A percentile compares a stretch with the other conserved stretches of the same genome.
Evolutionary conservation across 2,797 vertebrate species (phyloP).

Genomic region (Typhlichthys subterraneus): DNA sequence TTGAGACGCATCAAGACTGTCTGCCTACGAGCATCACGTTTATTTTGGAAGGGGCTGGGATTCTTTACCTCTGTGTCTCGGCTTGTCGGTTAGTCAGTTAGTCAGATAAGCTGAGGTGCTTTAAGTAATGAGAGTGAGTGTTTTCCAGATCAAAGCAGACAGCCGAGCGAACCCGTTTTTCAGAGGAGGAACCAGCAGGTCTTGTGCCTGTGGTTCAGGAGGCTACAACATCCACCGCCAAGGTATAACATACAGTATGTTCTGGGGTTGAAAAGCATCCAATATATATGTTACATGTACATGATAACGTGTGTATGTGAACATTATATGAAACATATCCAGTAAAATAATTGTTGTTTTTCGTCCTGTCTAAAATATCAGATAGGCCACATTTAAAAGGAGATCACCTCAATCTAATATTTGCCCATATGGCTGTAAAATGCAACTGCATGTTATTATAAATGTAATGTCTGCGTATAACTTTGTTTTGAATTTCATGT

Average conservation of each 20-base stretch:
- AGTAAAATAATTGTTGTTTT: neutral
- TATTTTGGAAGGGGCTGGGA: no score
- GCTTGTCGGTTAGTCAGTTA: neutral
- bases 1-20: no score
- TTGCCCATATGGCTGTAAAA: no score
- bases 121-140: slow-evolving; percentile 1
- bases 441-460: no score
- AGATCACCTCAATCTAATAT: no score
- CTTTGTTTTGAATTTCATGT: no score
- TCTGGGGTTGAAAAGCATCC: no score
- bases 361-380: no score
- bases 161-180: neutral
- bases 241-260: slow-evolving; percentile 16
- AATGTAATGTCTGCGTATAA: no score
- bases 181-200: slow-evolving; percentile 7
- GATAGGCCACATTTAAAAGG: no score
- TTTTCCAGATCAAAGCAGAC: slow-evolving; percentile 31
- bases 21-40: no score
- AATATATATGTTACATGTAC: neutral
- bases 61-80: neutral
- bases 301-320: neutral
- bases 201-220: slow-evolving; percentile 18
- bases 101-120: neutral
- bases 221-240: slow-evolving; percentile 27
- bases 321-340: neutral